phyloP scores from a whole-genome alignment of 2,797 vertebrate genomes.

The Epinephelus awoara region DNA sequence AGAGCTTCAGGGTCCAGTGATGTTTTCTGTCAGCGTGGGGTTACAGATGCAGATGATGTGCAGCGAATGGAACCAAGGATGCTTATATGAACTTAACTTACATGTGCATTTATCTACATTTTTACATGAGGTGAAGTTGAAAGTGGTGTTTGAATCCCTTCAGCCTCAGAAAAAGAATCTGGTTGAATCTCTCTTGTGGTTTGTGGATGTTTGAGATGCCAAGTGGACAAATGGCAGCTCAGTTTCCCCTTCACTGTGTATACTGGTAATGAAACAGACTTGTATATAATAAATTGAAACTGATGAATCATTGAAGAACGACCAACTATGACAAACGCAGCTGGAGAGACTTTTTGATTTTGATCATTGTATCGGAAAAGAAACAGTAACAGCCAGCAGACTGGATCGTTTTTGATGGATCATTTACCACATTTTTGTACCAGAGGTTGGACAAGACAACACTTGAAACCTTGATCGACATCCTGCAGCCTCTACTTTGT shows the following conservation, averaged over 20 bases:
- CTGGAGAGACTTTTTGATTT: conserved; percentile 9
- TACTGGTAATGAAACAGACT: not conserved
- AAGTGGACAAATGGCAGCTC: too few species aligned
- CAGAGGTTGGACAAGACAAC: not conserved
- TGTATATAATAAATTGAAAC: conserved; percentile 7
- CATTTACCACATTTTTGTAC: not conserved
- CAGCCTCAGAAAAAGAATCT: too few species aligned
- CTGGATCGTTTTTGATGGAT: not conserved
- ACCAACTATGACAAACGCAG: not conserved
- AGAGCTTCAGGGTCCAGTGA: too few species aligned
- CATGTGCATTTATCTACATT: too few species aligned
- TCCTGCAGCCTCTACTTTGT: not conserved
- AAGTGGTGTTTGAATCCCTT: too few species aligned
- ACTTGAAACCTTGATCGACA: not conserved
- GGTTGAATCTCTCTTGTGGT: not conserved
- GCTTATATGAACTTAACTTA: too few species aligned
- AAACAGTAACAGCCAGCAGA: not conserved
- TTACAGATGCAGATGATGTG: too few species aligned
- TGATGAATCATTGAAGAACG: not conserved
- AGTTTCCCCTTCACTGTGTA: not conserved
- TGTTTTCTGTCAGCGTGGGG: too few species aligned
- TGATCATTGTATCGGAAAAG: not conserved
- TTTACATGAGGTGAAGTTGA: too few species aligned
- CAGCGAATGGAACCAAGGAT: too few species aligned
- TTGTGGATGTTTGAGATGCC: too few species aligned